These are phyloP conservation scores for Oxyteleia sp. DNA, from an alignment of 2,888 invertebrate species.

Conservation along the genomic window DNA sequence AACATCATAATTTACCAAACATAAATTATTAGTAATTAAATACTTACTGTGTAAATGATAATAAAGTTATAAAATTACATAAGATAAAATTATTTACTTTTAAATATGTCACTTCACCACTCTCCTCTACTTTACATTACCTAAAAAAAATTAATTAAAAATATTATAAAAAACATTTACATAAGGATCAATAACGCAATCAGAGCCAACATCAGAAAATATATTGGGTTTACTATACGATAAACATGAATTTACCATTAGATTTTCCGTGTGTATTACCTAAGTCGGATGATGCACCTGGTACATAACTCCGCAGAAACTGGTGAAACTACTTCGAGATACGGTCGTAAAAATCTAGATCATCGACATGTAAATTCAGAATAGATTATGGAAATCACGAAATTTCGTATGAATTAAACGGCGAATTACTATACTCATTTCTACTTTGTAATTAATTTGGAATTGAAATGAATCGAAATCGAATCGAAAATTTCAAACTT, in stretches of 20 bases:
- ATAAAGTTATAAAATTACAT: too few relatives aligned
- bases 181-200: slow-evolving; percentile 41
- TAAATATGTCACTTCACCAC: not conserved
- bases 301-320: slow-evolving; percentile 43
- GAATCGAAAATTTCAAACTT: not conserved
- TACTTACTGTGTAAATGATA: too few relatives aligned
- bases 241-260: slow-evolving; percentile 58
- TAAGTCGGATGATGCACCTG: slow-evolving; percentile 46
- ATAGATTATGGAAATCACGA: slow-evolving; percentile 48
- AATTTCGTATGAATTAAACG: slow-evolving; percentile 24
- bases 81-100: not conserved
- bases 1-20: too few relatives aligned
- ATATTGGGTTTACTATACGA: slow-evolving; percentile 36
- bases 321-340: slow-evolving; percentile 48
- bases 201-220: slow-evolving; percentile 35
- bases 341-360: slow-evolving; percentile 42
- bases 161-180: slow-evolving; percentile 25
- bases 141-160: slow-evolving; percentile 8
- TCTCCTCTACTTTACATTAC: not conserved
- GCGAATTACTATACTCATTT: slow-evolving; percentile 20
- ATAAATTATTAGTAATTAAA: too few relatives aligned
- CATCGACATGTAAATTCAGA: slow-evolving; percentile 52
- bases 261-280: slow-evolving; percentile 39
- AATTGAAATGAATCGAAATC: slow-evolving; percentile 18
- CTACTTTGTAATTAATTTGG: slow-evolving; percentile 39